Evolutionary conservation across 2,888 invertebrate species (phyloP), one percentile per base, ranked within the genome.

Genomic region (Drosophila percnosoma): DNA sequence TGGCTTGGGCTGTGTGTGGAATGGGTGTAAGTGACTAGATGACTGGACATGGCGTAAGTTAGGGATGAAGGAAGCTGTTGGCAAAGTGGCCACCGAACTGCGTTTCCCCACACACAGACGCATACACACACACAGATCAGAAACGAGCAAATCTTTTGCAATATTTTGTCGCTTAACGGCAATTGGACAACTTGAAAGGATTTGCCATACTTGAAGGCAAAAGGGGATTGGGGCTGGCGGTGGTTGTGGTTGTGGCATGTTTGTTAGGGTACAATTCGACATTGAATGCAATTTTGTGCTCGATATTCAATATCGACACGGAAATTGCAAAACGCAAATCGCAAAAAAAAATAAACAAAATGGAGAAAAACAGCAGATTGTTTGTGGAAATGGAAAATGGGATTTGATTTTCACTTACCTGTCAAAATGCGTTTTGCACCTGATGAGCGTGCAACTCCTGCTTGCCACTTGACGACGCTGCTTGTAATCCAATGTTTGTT

Each of bases 151-250:
- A 73, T 74, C 60, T 51, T 74, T 73, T 40, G 68, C 61, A 31
- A 69, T 57, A 76, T 68, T 68, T 57, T 65, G 59, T 62, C 68
- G 63, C 48, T 78, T 64, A 66, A 64, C 68, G 70, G 67, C 70
- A 74, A 68, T 78, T 78, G 70, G 62, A 64, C 64, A 78, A 74
- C 66, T 66, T 78, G 59, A 67, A 70, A 67, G 74, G 59, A 62
- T 59, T 74, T 75, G 29, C 38, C 38, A 21, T 27, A 58, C 48
- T 38, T 18, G 5, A 51, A 40, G 21, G 21, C 24, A 27, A 33
- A 21, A 13, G 8, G 1, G 34, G 10, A 6, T 10, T 5, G 21
- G 10, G 33, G 31, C 4, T 4, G 24, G 18, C 8, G 18, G n/a
- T 21, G 40, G 10, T 13, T 27, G 7, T 24, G 48, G 27, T 27